Evolutionary conservation across 2,113 vertebrate genomes (phyloP).

Genomic region (Stomatorhinus ivindoensis): DNA sequence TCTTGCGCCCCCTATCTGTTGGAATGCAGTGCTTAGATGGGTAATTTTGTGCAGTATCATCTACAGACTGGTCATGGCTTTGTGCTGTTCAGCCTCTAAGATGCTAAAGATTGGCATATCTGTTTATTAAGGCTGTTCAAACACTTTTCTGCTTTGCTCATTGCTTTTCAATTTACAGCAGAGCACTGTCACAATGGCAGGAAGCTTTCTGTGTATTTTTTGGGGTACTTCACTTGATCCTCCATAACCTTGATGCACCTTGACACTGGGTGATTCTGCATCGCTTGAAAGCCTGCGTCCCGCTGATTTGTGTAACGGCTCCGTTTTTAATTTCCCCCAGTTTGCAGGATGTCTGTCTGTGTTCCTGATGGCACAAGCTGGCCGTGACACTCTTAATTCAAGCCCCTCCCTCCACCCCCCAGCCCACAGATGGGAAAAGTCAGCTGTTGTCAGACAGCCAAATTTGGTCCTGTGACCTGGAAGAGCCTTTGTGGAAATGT

Average conservation of each 20-base stretch:
- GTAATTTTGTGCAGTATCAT: neutral
- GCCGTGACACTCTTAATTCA: neutral
- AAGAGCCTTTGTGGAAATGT: neutral
- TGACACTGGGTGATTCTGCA: neutral
- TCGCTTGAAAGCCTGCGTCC: neutral
- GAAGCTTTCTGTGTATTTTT: neutral
- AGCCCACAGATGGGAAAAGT: neutral
- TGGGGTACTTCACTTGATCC: neutral
- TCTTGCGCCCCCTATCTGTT: neutral
- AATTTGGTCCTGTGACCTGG: constrained; percentile 6
- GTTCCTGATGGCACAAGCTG: neutral
- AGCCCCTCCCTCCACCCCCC: neutral
- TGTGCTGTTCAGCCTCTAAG: neutral
- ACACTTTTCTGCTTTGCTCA: neutral
- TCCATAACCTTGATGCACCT: neutral
- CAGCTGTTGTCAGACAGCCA: neutral
- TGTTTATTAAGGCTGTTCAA: neutral
- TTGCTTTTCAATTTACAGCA: neutral
- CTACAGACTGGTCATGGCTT: neutral
- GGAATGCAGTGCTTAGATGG: neutral
- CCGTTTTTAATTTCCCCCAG: neutral
- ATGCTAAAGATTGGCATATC: neutral
- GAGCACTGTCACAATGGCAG: neutral
- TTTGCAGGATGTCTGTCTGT: neutral
- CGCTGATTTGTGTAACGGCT: neutral